Base-by-base conservation (phyloP, 2,888 invertebrate species). In the Noctua pronuba region DNA sequence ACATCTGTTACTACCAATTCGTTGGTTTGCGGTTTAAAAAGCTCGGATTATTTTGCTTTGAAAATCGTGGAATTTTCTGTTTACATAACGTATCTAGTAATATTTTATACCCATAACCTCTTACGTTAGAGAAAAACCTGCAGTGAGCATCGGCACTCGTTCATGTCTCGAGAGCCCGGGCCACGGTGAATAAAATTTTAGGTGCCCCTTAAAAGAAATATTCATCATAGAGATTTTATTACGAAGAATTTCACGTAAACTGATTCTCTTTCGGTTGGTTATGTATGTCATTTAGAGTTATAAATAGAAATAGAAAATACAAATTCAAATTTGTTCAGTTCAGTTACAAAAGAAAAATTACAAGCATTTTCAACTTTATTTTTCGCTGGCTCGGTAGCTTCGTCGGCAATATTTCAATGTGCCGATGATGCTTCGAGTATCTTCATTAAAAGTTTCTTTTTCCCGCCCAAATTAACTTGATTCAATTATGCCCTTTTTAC, bases 131-230 rank as follows among this genome's bases (percentile, higher is more conserved):
- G 91, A 91, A 94, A 95, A 94, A 93, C 94, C 94, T 95, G 95
- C 93, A 95, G 91, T 93, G 95, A 96, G 93, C 95, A 95, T 95
- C 95, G 93, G 91, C 92, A 90, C 94, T 95, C 92, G 91, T 93
- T 92, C 92, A 89, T 91, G 94, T 94, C 94, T 95, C 91, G 87
- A 94, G 94, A 91, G 93, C 84, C 78, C 78, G 86, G 86, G 90
- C 91, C 89, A 91, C 91, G 93, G 89, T 91, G 95, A 94, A 93
- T 94, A 93, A 94, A 93, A 94, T 92, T 92, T 90, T 88, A 91
- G 91, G 89, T 88, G 89, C 90, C 92, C 21, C 2, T 74, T 91
- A 89, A 76, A 89, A 87, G 79, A 88, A 91, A 91, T 93, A 91
- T 92, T 93, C 82, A 80, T 86, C 80, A 81, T 71, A 79, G 52